Evolutionary conservation across 2,888 invertebrate species (phyloP).

Genomic region (Synanthedon andrenaeformis): DNA sequence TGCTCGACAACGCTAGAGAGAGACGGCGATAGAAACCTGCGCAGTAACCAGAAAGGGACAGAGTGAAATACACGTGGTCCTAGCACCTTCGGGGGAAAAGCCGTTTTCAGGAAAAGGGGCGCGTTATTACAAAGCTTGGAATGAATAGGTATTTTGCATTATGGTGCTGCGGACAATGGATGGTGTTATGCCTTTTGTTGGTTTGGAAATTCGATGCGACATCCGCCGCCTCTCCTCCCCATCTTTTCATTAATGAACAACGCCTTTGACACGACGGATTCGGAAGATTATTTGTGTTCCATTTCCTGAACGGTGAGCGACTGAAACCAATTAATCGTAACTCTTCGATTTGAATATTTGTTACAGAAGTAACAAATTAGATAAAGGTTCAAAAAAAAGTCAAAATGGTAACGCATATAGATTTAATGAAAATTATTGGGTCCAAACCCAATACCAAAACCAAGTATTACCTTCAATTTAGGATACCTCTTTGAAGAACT

Average conservation of each 20-base stretch:
- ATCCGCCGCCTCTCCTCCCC: conserved; percentile 22
- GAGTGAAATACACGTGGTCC: conserved; percentile 50
- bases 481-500: too few relatives aligned
- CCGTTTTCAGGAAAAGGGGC: conserved; percentile 57
- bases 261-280: conserved; percentile 7
- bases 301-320: neutral
- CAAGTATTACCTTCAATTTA: too few relatives aligned
- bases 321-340: neutral
- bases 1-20: conserved; percentile 37
- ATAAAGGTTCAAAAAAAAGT: too few relatives aligned
- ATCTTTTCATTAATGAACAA: conserved; percentile 30
- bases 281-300: neutral
- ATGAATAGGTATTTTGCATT: conserved; percentile 57
- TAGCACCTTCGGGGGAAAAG: conserved; percentile 40
- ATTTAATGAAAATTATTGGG: too few relatives aligned
- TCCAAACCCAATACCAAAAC: too few relatives aligned
- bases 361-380: too few relatives aligned
- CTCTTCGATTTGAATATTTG: too few relatives aligned
- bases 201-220: conserved; percentile 32
- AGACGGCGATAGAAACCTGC: conserved; percentile 17
- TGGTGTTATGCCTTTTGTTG: conserved; percentile 43
- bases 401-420: too few relatives aligned
- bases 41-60: conserved; percentile 24
- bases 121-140: conserved; percentile 50
- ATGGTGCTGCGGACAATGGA: conserved; percentile 43